Conservation (phyloP, 2,113 vertebrate species). For the Eulemur macaco region DNA sequence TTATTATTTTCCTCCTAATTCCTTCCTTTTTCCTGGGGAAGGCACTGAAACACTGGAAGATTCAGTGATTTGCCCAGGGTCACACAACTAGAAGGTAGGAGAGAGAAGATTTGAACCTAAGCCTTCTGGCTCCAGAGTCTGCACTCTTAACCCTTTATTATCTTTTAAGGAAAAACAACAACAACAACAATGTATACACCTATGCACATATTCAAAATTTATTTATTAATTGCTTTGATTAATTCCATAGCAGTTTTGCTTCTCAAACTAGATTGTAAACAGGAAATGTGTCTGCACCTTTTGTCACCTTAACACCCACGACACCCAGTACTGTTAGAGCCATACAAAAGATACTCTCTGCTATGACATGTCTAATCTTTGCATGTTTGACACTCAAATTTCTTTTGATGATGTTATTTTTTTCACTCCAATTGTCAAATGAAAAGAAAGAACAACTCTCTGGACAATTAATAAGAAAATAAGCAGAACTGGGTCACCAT, state of each 20-base stretch:
- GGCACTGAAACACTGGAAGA: background rate
- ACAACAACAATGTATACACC: background rate
- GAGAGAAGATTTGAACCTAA: background rate
- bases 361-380: background rate
- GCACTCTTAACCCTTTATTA: background rate
- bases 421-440: constrained; percentile 33
- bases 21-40: background rate
- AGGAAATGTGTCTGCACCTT: background rate
- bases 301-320: background rate
- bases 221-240: background rate
- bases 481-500: constrained; percentile 73
- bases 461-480: constrained; percentile 58
- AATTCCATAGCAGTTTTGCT: background rate
- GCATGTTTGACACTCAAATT: background rate
- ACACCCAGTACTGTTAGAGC: background rate
- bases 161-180: background rate
- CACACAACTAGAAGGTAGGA: background rate
- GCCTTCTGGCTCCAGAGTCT: background rate
- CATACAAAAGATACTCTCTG: background rate
- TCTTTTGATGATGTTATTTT: constrained; percentile 43
- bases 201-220: background rate
- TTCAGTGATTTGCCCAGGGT: background rate
- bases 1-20: background rate
- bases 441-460: constrained; percentile 52
- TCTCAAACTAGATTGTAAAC: background rate